Conservation (phyloP, 2,797 vertebrate genomes). For the Darevskia mixta region DNA sequence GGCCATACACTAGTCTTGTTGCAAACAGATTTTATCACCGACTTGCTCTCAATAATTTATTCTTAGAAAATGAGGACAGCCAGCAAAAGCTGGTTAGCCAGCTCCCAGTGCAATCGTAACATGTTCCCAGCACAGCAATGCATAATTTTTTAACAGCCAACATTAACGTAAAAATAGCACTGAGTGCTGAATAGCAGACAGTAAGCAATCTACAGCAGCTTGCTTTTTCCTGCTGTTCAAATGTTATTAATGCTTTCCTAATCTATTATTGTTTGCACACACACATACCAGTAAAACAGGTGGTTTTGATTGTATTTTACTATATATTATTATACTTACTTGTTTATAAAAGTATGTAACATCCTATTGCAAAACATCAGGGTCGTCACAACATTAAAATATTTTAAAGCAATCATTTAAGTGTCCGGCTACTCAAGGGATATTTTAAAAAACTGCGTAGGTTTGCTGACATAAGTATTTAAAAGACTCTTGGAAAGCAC, state of each 20-base stretch:
- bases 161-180: neutral
- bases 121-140: neutral
- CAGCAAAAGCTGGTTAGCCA: neutral
- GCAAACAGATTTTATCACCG: neutral
- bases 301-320: neutral
- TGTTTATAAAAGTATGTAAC: too few relatives aligned
- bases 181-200: neutral
- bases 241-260: neutral
- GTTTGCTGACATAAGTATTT: too few relatives aligned
- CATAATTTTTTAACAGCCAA: neutral
- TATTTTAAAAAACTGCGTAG: too few relatives aligned
- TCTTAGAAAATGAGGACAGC: neutral
- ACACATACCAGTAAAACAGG: neutral
- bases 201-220: neutral
- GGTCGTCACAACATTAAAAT: too few relatives aligned
- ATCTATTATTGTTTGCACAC: neutral
- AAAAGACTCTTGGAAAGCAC: too few relatives aligned
- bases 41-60: neutral
- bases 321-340: neutral
- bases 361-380: too few relatives aligned
- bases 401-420: too few relatives aligned
- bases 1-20: neutral
- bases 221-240: neutral
- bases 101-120: neutral
- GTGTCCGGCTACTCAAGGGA: too few relatives aligned